Percentiles rank a stretch among this genome's conserved stretches.
phyloP scores from a whole-genome alignment of 2,888 invertebrate species.

The Lepetodrilus schrolli region DNA sequence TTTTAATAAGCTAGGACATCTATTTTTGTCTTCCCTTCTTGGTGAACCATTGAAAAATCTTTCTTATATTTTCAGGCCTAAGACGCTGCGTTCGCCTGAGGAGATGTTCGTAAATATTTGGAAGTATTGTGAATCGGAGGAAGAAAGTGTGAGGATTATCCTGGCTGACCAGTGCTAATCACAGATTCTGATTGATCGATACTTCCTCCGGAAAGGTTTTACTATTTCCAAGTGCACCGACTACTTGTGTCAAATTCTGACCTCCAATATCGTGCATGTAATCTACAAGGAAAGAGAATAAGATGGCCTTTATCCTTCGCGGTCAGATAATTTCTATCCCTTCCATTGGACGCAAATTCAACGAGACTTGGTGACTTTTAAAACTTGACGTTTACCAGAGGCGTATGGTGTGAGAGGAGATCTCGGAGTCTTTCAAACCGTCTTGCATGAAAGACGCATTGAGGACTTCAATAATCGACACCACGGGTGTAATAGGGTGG shows the following conservation, averaged over 20 bases:
- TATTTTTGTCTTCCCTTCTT: neutral
- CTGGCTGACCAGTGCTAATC: neutral
- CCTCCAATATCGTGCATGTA: neutral
- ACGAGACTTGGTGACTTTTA: too few relatives aligned
- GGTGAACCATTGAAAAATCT: neutral
- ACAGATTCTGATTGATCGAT: neutral
- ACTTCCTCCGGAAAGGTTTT: neutral
- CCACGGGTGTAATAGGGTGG: neutral
- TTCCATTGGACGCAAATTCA: neutral
- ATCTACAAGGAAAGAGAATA: neutral
- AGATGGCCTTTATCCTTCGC: neutral
- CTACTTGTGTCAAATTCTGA: neutral
- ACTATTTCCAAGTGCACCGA: neutral
- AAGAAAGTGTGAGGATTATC: neutral
- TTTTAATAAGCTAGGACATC: neutral
- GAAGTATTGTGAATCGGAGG: neutral
- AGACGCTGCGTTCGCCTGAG: neutral
- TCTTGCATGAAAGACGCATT: neutral
- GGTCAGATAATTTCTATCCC: neutral
- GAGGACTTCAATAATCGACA: neutral
- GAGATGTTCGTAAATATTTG: neutral
- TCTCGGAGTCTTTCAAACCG: too few relatives aligned
- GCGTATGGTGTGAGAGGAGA: too few relatives aligned
- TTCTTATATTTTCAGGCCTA: neutral
- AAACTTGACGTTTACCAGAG: too few relatives aligned